These are phyloP conservation scores for Auanema freiburgensis DNA, from an alignment of 2,888 invertebrate genomes.

Conservation along the genomic window DNA sequence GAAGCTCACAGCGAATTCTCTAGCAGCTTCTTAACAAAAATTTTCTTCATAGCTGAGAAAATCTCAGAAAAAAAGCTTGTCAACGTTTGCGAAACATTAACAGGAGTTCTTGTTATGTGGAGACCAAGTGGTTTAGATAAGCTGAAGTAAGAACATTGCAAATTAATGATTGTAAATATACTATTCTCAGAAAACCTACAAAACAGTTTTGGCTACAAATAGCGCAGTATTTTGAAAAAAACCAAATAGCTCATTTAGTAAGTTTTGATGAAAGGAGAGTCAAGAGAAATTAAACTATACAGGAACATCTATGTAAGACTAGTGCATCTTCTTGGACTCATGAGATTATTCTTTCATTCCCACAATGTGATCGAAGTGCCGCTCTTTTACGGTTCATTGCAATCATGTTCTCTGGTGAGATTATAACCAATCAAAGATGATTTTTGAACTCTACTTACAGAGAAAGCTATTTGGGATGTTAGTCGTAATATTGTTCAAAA, in stretches of 20 bases:
- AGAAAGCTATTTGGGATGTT: too few relatives aligned
- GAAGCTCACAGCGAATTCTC: constrained; percentile 7
- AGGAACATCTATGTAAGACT: neutral
- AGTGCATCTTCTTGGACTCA: neutral
- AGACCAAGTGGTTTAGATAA: neutral
- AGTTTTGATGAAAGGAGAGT: constrained; percentile 2
- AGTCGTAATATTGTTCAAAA: too few relatives aligned
- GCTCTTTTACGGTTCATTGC: neutral
- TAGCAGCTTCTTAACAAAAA: constrained; percentile 1
- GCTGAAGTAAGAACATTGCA: neutral
- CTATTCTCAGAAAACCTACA: neutral
- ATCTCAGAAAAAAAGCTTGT: constrained; percentile 4
- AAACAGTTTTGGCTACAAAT: constrained; percentile 16
- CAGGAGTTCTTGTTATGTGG: constrained; percentile 4
- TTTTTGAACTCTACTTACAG: too few relatives aligned
- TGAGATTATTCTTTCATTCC: neutral
- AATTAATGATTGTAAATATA: neutral
- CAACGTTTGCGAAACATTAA: constrained; percentile 6
- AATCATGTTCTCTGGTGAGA: neutral
- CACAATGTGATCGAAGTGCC: neutral
- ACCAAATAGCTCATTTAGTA: neutral
- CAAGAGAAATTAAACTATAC: neutral
- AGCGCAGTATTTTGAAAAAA: neutral
- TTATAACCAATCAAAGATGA: too few relatives aligned
- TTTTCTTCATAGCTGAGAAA: constrained; percentile 14